Percentiles rank a stretch among this genome's conserved stretches.
phyloP scores from a whole-genome alignment of 2,797 vertebrate genomes.

The Brachyalestes nurse region DNA sequence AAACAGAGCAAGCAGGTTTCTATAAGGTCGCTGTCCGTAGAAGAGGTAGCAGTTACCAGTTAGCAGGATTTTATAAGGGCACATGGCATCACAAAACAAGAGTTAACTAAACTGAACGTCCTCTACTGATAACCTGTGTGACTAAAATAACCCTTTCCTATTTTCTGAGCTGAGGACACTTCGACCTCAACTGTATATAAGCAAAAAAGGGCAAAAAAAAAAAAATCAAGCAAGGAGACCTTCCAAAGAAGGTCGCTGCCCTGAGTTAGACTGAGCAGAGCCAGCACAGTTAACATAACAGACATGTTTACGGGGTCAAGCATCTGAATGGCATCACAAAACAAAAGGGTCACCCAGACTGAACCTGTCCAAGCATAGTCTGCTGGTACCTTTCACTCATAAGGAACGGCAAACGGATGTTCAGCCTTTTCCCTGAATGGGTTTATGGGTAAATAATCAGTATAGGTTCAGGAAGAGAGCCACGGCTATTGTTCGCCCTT shows the following conservation, averaged over 20 bases:
- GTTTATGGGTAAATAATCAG: conserved; percentile 35
- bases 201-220: no score
- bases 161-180: no score
- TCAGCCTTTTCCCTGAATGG: conserved; percentile 9
- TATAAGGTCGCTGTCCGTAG: neutral
- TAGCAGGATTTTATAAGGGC: neutral
- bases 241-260: neutral
- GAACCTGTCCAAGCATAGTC: neutral
- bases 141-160: no score
- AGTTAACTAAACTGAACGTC: no score
- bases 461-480: conserved; percentile 26
- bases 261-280: neutral
- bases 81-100: no score
- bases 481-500: conserved; percentile 10
- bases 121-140: no score
- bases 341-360: neutral
- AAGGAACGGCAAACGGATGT: conserved; percentile 18
- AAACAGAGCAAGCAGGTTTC: neutral
- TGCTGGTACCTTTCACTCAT: neutral
- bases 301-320: neutral
- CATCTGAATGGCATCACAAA: neutral
- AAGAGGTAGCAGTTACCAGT: neutral
- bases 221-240: no score
- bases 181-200: no score
- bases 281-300: neutral